phyloP scores from a whole-genome alignment of 2,113 vertebrate species.

The Muscicapa adusta region DNA sequence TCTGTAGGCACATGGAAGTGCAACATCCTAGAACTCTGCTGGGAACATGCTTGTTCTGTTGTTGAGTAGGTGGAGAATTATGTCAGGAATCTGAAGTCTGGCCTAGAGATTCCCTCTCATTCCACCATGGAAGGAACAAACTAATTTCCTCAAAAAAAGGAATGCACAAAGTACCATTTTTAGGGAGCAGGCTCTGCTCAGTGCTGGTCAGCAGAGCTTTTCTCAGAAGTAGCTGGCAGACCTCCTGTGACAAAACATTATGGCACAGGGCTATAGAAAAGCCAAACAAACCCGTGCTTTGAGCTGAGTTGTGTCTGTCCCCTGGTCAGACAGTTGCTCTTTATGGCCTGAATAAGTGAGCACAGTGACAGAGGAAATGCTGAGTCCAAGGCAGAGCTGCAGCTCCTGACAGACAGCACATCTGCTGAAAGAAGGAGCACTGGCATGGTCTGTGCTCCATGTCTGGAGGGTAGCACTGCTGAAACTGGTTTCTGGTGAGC shows the following conservation, averaged over 20 bases:
- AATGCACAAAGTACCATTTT: background rate
- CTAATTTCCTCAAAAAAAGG: background rate
- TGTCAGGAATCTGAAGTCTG: background rate
- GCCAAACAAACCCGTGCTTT: background rate
- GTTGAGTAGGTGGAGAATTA: conserved; percentile 4
- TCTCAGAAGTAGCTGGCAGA: background rate
- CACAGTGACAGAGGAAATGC: background rate
- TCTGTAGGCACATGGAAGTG: background rate
- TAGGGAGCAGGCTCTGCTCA: background rate
- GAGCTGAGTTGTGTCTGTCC: background rate
- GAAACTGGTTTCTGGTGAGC: background rate
- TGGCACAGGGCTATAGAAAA: background rate
- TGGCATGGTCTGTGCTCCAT: accelerated
- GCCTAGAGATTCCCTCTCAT: background rate
- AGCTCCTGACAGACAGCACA: background rate
- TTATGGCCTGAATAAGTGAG: background rate
- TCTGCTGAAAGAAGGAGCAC: background rate
- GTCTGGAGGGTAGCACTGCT: background rate
- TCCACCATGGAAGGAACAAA: background rate
- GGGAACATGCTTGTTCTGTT: background rate
- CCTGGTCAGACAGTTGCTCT: background rate
- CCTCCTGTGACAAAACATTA: background rate
- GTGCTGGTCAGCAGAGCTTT: background rate
- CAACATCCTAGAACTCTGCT: background rate
- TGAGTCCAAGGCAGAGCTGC: background rate